These are phyloP conservation scores for Suncus etruscus DNA, from an alignment of 2,113 vertebrate genomes.

Conservation along the genomic window DNA sequence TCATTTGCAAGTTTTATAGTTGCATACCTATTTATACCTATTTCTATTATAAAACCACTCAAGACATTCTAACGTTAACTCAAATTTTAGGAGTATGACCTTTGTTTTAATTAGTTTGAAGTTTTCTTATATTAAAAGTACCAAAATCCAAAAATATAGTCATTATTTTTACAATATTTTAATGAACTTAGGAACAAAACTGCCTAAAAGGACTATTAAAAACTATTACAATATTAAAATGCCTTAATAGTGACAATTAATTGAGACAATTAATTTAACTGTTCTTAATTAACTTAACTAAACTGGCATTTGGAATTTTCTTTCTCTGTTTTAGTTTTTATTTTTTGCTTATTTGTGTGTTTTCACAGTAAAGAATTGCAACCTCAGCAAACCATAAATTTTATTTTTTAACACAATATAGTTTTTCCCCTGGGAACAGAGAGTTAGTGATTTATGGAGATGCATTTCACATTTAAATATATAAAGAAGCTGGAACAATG, in stretches of 20 bases:
- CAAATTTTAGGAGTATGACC: background rate
- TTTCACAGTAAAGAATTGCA: conserved; percentile 60
- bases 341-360: conserved; percentile 66
- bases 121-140: conserved; percentile 46
- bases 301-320: conserved; percentile 54
- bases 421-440: conserved; percentile 61
- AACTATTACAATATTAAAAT: conserved; percentile 15
- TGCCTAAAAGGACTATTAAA: conserved; percentile 46
- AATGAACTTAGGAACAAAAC: conserved; percentile 40
- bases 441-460: conserved; percentile 76
- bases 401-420: conserved; percentile 61
- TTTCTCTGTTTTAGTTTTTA: background rate
- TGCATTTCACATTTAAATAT: conserved; percentile 60
- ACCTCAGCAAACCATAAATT: conserved; percentile 78
- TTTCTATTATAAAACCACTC: conserved; percentile 45
- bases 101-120: conserved; percentile 61
- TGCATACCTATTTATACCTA: background rate
- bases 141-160: background rate
- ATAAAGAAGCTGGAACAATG: conserved; percentile 38
- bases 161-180: conserved; percentile 32
- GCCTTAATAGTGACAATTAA: conserved; percentile 44
- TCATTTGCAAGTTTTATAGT: background rate
- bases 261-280: conserved; percentile 67
- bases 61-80: background rate
- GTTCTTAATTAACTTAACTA: conserved; percentile 66